These are phyloP conservation scores for Carlito syrichta DNA, from an alignment of 2,113 vertebrate genomes.

Conservation along the genomic window DNA sequence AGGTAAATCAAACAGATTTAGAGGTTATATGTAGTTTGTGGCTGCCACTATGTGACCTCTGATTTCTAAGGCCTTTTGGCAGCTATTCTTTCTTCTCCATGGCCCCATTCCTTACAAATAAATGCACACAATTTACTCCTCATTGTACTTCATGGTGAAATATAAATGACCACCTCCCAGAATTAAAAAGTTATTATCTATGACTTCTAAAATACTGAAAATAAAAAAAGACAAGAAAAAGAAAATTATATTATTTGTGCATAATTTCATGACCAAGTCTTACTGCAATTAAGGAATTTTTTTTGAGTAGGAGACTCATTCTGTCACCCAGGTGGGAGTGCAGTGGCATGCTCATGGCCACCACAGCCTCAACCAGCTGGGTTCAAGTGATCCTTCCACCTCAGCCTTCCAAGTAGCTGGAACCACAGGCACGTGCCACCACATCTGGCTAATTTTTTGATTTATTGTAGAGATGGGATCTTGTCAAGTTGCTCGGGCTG, in stretches of 20 bases:
- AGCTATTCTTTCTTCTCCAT: background rate
- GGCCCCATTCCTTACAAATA: background rate
- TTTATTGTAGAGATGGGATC: no score
- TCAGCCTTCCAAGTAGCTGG: no score
- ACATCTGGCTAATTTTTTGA: no score
- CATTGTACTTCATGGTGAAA: background rate
- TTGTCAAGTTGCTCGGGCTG: no score
- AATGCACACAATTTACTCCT: background rate
- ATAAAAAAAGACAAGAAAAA: background rate
- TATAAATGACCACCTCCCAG: background rate
- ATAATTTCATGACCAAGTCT: conserved; percentile 32
- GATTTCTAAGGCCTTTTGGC: background rate
- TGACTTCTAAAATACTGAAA: conserved; percentile 25
- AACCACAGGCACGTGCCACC: no score
- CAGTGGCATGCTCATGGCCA: no score
- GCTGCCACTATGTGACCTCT: background rate
- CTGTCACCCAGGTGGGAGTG: no score
- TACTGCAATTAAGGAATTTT: conserved; percentile 52
- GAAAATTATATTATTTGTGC: background rate
- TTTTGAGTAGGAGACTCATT: no score
- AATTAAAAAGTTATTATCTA: background rate
- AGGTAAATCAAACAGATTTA: conserved; percentile 26
- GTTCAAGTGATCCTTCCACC: no score
- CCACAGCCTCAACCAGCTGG: no score
- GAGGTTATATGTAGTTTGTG: background rate